A percentile compares a stretch with the other conserved stretches of the same genome.
Evolutionary conservation across 2,113 vertebrate genomes (phyloP).

Genomic region (Lampris megalopsis): DNA sequence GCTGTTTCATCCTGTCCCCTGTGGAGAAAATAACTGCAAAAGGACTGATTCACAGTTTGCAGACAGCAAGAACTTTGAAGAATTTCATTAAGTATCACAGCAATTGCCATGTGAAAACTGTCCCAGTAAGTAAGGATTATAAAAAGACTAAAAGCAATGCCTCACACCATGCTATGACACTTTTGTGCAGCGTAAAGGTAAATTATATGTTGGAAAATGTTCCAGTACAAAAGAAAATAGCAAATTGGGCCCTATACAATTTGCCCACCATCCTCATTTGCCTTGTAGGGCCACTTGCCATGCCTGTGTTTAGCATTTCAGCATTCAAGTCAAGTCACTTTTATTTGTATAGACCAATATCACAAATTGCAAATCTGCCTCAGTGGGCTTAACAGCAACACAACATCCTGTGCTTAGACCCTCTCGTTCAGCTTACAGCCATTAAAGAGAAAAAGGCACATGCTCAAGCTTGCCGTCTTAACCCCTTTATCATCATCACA

Average conservation of each 20-base stretch:
- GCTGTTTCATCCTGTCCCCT: conserved; percentile 62
- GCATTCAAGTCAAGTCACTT: background rate
- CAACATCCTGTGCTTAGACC: no score
- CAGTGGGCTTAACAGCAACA: no score
- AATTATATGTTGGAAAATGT: background rate
- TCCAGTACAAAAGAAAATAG: no score
- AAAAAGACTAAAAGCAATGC: background rate
- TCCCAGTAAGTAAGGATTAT: conserved; percentile 8
- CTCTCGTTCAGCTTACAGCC: no score
- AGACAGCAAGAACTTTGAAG: conserved; percentile 47
- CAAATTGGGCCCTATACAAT: background rate
- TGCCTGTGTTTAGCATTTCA: background rate
- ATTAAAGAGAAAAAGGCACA: background rate
- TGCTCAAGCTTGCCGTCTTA: conserved; percentile 18
- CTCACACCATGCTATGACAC: background rate
- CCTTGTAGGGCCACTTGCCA: background rate
- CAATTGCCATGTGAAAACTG: conserved; percentile 33
- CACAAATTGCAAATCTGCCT: no score
- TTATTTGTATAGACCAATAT: no score
- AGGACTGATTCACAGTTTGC: conserved; percentile 52
- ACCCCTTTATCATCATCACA: conserved; percentile 41
- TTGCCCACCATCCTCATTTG: background rate
- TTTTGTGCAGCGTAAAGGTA: background rate
- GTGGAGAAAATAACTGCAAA: conserved; percentile 56
- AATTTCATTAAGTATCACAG: conserved; percentile 50